phyloP scores from a whole-genome alignment of 2,888 invertebrate genomes.

The Petrolisthes cinctipes region DNA sequence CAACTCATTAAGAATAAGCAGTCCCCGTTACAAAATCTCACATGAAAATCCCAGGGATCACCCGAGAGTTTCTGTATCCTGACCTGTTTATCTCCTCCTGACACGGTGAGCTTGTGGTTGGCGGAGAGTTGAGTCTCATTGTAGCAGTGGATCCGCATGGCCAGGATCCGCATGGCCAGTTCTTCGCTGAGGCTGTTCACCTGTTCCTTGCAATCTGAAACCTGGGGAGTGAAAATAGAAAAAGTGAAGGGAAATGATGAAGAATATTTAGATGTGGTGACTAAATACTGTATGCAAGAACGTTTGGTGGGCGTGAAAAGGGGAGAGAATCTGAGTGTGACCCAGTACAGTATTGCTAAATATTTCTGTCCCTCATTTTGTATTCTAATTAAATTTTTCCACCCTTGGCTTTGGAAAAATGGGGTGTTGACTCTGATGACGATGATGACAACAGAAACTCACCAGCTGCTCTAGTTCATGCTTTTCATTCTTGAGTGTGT shows the following conservation, averaged over 20 bases:
- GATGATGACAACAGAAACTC: neutral
- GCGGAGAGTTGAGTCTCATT: slow-evolving; percentile 81
- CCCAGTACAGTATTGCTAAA: too few relatives aligned
- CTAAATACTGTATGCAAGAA: too few relatives aligned
- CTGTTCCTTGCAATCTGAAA: slow-evolving; percentile 81
- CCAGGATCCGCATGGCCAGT: slow-evolving; percentile 89
- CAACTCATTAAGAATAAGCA: neutral
- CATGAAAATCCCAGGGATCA: neutral
- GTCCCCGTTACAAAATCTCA: neutral
- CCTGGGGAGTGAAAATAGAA: slow-evolving; percentile 70
- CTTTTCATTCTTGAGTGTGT: slow-evolving; percentile 67
- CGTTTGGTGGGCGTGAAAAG: too few relatives aligned
- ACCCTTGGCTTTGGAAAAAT: too few relatives aligned
- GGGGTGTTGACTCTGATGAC: too few relatives aligned
- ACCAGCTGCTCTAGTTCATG: slow-evolving; percentile 36
- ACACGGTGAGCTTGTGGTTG: slow-evolving; percentile 72
- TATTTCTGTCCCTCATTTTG: too few relatives aligned
- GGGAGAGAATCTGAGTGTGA: too few relatives aligned
- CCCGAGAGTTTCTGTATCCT: neutral
- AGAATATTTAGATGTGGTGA: too few relatives aligned
- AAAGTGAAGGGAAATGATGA: too few relatives aligned
- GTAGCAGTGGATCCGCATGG: slow-evolving; percentile 94
- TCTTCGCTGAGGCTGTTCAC: slow-evolving; percentile 85
- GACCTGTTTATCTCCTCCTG: slow-evolving; percentile 61
- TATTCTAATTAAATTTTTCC: too few relatives aligned